Evolutionary conservation across 2,888 invertebrate species (phyloP).

Genomic region (Melieria crassipennis): DNA sequence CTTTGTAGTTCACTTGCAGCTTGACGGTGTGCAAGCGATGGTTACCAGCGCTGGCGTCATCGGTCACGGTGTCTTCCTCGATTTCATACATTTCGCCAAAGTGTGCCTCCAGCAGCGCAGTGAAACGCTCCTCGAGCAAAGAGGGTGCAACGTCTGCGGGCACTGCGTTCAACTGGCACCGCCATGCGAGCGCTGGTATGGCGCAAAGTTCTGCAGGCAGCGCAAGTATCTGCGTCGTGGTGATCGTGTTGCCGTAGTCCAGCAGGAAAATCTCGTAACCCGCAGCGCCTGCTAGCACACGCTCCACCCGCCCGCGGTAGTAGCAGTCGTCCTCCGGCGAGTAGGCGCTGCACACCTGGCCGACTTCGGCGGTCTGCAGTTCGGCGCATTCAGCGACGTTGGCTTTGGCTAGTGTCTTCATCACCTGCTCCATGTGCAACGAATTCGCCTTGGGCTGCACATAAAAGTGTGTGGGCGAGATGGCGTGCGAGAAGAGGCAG

Average conservation of each 20-base stretch:
- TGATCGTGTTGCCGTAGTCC: conserved; percentile 73
- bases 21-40: conserved; percentile 70
- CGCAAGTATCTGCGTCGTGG: conserved; percentile 68
- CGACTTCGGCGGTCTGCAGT: conserved; percentile 37
- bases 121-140: conserved; percentile 54
- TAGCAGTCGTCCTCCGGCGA: conserved; percentile 78
- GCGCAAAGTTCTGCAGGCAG: conserved; percentile 70
- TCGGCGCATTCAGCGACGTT: conserved; percentile 50
- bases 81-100: conserved; percentile 72
- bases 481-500: conserved; percentile 74
- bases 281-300: conserved; percentile 77
- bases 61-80: conserved; percentile 68
- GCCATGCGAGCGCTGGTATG: conserved; percentile 58
- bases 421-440: conserved; percentile 51
- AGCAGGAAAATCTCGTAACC: conserved; percentile 78
- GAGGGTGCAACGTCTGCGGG: conserved; percentile 47
- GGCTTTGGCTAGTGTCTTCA: conserved; percentile 38
- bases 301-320: conserved; percentile 78
- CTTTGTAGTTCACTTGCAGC: conserved; percentile 70
- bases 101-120: conserved; percentile 67
- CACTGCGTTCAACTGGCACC: conserved; percentile 52
- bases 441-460: conserved; percentile 71
- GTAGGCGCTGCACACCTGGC: conserved; percentile 48
- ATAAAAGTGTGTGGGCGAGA: conserved; percentile 78
- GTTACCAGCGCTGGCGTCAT: conserved; percentile 43